Evolutionary conservation across 2,888 invertebrate genomes (phyloP).

Genomic region (Malthinus seriepunctatus): DNA sequence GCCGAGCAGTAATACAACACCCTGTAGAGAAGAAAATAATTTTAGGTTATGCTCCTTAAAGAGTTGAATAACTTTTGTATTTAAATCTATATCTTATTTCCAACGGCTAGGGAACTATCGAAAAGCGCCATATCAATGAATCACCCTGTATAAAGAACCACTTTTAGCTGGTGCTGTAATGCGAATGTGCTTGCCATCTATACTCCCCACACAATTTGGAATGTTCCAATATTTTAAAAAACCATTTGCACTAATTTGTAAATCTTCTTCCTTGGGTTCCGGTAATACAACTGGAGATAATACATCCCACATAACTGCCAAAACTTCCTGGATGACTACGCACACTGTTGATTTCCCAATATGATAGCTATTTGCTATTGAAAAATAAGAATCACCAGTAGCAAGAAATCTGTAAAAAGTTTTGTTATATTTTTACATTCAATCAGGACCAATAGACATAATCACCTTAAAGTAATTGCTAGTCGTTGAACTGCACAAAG

Average conservation of each 20-base stretch:
- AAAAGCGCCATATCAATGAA: too few species aligned
- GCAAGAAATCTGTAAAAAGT: too few species aligned
- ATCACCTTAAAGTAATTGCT: conserved; percentile 37
- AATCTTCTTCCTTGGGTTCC: neutral
- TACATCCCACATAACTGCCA: neutral
- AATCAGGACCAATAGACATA: conserved; percentile 23
- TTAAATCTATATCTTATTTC: too few species aligned
- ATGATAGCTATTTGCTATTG: conserved; percentile 10
- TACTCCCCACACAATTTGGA: conserved; percentile 38
- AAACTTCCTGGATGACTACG: neutral
- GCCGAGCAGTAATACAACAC: too few species aligned
- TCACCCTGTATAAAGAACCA: too few species aligned
- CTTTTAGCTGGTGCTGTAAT: conserved; percentile 37
- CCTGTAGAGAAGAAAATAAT: too few species aligned
- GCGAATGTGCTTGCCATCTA: conserved; percentile 41
- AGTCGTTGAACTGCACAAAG: conserved; percentile 18
- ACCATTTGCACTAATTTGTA: neutral
- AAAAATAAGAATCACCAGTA: conserved; percentile 7
- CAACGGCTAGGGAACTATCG: too few species aligned
- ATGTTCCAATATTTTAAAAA: neutral
- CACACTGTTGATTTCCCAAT: conserved; percentile 8
- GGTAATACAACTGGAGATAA: neutral
- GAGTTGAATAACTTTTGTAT: too few species aligned
- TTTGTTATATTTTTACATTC: neutral
- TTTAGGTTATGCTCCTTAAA: too few species aligned